Conservation (phyloP, 2,113 vertebrate species). For the Podocnemis expansa region DNA sequence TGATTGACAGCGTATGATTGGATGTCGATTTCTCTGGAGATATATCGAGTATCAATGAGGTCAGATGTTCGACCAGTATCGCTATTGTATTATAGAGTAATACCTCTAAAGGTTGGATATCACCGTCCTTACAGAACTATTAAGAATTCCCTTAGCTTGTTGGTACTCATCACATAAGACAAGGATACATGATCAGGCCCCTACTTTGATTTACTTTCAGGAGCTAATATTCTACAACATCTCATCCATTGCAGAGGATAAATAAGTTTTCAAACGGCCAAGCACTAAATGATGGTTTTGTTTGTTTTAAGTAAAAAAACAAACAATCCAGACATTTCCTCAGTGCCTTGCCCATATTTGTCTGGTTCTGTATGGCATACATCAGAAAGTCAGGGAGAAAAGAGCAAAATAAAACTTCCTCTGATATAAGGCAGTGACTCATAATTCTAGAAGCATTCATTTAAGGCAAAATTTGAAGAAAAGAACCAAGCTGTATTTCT, state of each 20-base stretch:
- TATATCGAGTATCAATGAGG: neutral
- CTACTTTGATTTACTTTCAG: neutral
- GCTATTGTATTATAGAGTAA: neutral
- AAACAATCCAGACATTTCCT: neutral
- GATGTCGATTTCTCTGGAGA: neutral
- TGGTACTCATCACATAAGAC: neutral
- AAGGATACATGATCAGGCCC: neutral
- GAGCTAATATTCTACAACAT: neutral
- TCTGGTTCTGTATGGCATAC: neutral
- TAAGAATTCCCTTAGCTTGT: neutral
- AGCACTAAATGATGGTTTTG: neutral
- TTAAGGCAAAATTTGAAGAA: neutral
- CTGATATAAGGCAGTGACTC: slow-evolving; percentile 6
- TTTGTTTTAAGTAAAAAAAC: neutral
- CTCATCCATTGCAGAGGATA: neutral
- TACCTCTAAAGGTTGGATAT: neutral
- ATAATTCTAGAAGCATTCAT: neutral
- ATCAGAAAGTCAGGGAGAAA: neutral
- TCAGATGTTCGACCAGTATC: neutral
- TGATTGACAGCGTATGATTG: neutral
- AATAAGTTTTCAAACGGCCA: neutral
- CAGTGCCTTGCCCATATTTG: neutral
- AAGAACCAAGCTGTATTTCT: neutral
- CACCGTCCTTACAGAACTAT: rapidly evolving
- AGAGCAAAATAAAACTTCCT: neutral